Conservation (phyloP, 2,888 invertebrate species). For the Phengaris alcon region DNA sequence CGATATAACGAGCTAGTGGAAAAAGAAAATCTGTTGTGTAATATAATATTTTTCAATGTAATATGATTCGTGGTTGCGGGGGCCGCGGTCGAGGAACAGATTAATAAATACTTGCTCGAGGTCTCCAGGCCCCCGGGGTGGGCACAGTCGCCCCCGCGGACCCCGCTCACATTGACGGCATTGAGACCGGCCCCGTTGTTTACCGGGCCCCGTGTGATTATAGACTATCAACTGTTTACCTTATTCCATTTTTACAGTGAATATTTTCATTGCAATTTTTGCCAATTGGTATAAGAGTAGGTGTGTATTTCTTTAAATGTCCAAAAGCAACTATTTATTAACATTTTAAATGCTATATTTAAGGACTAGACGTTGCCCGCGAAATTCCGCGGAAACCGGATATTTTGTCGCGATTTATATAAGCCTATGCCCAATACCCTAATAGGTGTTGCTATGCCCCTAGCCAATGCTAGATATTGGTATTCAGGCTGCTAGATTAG, state of each 20-base stretch:
- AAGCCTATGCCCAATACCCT: too few species aligned
- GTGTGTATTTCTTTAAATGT: too few species aligned
- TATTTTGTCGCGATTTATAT: too few species aligned
- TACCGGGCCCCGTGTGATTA: neutral
- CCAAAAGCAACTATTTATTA: too few species aligned
- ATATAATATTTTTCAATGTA: slow-evolving; percentile 19
- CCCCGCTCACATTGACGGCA: slow-evolving; percentile 3
- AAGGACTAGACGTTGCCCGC: too few species aligned
- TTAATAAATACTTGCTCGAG: neutral
- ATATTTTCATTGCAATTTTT: neutral
- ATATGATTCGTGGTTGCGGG: slow-evolving; percentile 9
- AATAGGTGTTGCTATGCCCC: too few species aligned
- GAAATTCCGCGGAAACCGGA: too few species aligned
- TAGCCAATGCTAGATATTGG: neutral
- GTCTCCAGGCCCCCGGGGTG: slow-evolving; percentile 8
- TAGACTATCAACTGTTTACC: neutral
- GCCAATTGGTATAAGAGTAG: neutral
- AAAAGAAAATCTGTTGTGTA: slow-evolving; percentile 14
- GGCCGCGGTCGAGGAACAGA: neutral
- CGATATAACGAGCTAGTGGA: neutral
- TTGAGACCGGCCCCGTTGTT: neutral
- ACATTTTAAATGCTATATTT: too few species aligned
- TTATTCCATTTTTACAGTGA: neutral
- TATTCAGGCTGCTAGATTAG: neutral
- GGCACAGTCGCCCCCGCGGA: neutral